A percentile compares a stretch with the other conserved stretches of the same genome.
phyloP scores from a whole-genome alignment of 2,113 vertebrate genomes.

The Esox niger region DNA sequence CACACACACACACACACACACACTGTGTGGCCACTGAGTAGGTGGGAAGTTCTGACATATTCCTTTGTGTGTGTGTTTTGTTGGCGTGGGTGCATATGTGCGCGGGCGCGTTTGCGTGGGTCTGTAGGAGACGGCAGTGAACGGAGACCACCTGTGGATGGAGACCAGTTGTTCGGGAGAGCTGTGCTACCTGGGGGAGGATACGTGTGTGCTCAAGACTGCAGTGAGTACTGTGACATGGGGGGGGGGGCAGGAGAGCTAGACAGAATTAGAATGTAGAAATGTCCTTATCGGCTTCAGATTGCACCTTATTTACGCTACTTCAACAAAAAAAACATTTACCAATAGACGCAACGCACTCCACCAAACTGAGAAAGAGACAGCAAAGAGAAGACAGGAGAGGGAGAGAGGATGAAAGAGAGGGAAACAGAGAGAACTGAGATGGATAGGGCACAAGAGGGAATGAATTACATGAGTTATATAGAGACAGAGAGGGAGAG shows the following conservation, averaged over 20 bases:
- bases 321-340: too few relatives aligned
- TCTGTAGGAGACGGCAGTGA: slow-evolving; percentile 90
- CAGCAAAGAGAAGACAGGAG: background rate
- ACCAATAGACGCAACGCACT: too few relatives aligned
- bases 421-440: background rate
- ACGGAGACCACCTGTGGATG: slow-evolving; percentile 96
- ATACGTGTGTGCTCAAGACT: slow-evolving; percentile 90
- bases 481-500: background rate
- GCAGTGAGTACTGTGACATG: slow-evolving; percentile 82
- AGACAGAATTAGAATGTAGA: too few relatives aligned
- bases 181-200: slow-evolving; percentile 95
- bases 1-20: slow-evolving; percentile 39
- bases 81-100: slow-evolving; percentile 2
- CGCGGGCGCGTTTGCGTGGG: slow-evolving; percentile 10
- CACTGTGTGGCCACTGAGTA: slow-evolving; percentile 3
- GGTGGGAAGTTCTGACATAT: slow-evolving; percentile 6
- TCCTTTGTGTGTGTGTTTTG: slow-evolving; percentile 7
- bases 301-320: too few relatives aligned
- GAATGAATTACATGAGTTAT: too few relatives aligned
- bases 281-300: too few relatives aligned
- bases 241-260: background rate
- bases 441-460: background rate
- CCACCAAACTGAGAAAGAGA: background rate
- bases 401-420: background rate
- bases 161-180: slow-evolving; percentile 98